These are phyloP conservation scores for Amblyopsis rosae DNA, from an alignment of 2,113 vertebrate species.

Conservation along the genomic window DNA sequence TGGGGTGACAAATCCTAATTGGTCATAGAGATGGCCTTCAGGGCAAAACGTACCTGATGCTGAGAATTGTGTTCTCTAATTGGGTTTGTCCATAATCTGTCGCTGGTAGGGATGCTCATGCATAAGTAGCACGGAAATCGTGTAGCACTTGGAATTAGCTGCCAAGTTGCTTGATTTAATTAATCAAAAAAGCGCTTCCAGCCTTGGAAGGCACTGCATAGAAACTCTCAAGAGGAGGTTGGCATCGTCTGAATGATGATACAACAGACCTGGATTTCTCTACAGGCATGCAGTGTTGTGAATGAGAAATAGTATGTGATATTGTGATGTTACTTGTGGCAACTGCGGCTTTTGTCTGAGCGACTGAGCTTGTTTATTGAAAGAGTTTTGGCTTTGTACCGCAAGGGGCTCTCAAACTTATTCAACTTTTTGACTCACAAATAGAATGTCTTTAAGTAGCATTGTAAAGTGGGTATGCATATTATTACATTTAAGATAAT, in stretches of 20 bases:
- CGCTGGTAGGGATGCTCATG: conserved; percentile 61
- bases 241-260: conserved; percentile 52
- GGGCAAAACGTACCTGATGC: conserved; percentile 73
- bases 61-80: conserved; percentile 72
- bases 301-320: conserved; percentile 12
- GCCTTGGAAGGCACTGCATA: conserved; percentile 60
- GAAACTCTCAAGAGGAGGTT: conserved; percentile 58
- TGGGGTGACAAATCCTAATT: conserved; percentile 77
- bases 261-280: conserved; percentile 8
- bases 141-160: conserved; percentile 70
- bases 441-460: too few relatives aligned
- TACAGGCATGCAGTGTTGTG: conserved; percentile 39
- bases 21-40: conserved; percentile 69
- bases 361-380: too few relatives aligned
- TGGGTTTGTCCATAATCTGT: conserved; percentile 73
- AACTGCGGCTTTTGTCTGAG: not conserved
- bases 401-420: too few relatives aligned
- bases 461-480: too few relatives aligned
- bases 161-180: conserved; percentile 77
- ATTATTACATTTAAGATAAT: too few relatives aligned
- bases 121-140: conserved; percentile 69
- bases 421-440: too few relatives aligned
- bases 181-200: conserved; percentile 73
- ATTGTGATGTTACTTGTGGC: not conserved
- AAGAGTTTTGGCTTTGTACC: too few relatives aligned